Conservation (phyloP, 2,113 vertebrate species). For the Rhipidura dahli region DNA sequence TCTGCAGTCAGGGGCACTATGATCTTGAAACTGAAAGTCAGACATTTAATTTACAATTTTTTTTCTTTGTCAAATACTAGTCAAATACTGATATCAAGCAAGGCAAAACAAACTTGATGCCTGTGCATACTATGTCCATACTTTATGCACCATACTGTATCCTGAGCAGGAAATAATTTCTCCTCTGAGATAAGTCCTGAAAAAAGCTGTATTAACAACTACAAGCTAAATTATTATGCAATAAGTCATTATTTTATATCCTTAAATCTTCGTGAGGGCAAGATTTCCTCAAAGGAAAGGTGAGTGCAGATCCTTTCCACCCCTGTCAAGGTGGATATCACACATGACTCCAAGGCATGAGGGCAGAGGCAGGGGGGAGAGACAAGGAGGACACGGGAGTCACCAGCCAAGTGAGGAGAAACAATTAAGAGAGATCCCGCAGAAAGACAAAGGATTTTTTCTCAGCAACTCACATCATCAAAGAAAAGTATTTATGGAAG, state of each 20-base stretch:
- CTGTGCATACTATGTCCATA: neutral
- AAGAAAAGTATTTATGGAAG: neutral
- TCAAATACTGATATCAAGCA: neutral
- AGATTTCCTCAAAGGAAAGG: neutral
- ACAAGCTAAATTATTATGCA: neutral
- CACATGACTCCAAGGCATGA: neutral
- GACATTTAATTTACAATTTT: neutral
- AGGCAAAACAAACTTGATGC: neutral
- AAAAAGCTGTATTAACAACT: neutral
- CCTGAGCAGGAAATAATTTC: neutral
- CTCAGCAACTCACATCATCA: neutral
- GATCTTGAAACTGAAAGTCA: neutral
- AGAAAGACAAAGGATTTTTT: neutral
- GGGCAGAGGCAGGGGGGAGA: neutral
- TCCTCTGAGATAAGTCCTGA: neutral
- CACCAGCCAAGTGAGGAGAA: neutral
- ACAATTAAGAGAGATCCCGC: fast-evolving
- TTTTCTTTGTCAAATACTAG: neutral
- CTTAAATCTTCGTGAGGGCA: neutral
- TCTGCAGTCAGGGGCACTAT: neutral
- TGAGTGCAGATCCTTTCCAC: neutral
- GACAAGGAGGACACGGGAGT: neutral
- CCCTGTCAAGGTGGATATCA: neutral
- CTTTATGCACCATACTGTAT: neutral
- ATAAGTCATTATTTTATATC: neutral